Evolutionary conservation across 2,888 invertebrate species (phyloP).

Genomic region (Ormia ochracea): DNA sequence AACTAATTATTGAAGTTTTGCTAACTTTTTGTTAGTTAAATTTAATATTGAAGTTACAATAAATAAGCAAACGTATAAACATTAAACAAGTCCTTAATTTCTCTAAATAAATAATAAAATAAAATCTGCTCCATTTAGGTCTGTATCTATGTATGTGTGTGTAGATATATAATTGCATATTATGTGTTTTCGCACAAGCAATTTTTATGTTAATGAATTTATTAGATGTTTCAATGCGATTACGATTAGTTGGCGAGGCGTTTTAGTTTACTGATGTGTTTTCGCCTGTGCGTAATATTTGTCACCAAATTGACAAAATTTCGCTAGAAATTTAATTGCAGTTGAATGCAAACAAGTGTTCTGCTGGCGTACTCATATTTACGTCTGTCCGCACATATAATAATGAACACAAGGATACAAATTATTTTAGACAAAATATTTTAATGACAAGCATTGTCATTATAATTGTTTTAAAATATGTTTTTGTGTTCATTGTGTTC

Average conservation of each 20-base stretch:
- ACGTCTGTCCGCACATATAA: neutral
- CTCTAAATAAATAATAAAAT: slow-evolving; percentile 24
- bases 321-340: slow-evolving; percentile 48
- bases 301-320: slow-evolving; percentile 72
- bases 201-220: slow-evolving; percentile 51
- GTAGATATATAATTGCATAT: no score
- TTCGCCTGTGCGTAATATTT: slow-evolving; percentile 68
- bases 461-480: slow-evolving; percentile 47
- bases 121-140: no score
- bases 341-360: slow-evolving; percentile 16
- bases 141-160: no score
- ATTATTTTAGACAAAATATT: slow-evolving; percentile 31
- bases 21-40: no score
- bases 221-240: slow-evolving; percentile 48
- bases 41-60: no score
- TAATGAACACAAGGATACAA: slow-evolving; percentile 24
- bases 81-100: neutral
- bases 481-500: neutral
- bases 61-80: neutral
- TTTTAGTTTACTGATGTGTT: slow-evolving; percentile 53
- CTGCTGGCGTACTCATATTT: neutral
- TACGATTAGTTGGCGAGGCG: slow-evolving; percentile 24
- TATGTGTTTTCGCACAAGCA: neutral
- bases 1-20: no score
- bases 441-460: slow-evolving; percentile 54